Percentiles rank a stretch among this genome's conserved stretches.
phyloP scores from a whole-genome alignment of 2,797 vertebrate species.

The Lycodopsis pacificus region DNA sequence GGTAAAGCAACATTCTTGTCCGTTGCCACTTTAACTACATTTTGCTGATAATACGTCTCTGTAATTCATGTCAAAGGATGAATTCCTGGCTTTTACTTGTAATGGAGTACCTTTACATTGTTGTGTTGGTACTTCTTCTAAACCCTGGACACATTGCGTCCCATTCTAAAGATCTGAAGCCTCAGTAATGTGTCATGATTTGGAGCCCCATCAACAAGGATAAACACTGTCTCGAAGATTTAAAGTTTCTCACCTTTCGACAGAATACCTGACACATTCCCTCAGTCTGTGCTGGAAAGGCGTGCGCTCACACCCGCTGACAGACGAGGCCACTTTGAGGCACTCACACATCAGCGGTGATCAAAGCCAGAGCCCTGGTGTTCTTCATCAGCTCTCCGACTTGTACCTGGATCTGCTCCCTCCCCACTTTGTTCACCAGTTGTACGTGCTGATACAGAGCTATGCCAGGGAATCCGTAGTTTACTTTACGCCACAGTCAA shows the following conservation, averaged over 20 bases:
- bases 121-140: constrained; percentile 2
- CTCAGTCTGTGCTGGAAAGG: constrained; percentile 44
- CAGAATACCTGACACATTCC: constrained; percentile 64
- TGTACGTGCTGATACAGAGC: constrained; percentile 64
- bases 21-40: background rate
- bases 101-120: background rate
- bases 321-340: constrained; percentile 70
- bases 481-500: constrained; percentile 62
- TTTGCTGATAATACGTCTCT: background rate
- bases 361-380: constrained; percentile 70
- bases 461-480: constrained; percentile 54
- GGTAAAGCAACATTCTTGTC: background rate
- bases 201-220: constrained; percentile 38
- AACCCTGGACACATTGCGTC: constrained; percentile 19
- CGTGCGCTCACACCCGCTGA: constrained; percentile 63
- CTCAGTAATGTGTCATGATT: constrained; percentile 35
- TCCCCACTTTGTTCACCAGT: constrained; percentile 62
- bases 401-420: constrained; percentile 59
- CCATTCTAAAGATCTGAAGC: constrained; percentile 21
- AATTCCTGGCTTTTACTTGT: background rate
- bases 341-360: constrained; percentile 61
- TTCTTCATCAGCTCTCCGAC: constrained; percentile 67
- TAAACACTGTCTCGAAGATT: constrained; percentile 61
- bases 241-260: constrained; percentile 61
- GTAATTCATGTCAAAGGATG: background rate